Conservation (phyloP, 2,888 invertebrate genomes). For the Tetranychus truncatus region DNA sequence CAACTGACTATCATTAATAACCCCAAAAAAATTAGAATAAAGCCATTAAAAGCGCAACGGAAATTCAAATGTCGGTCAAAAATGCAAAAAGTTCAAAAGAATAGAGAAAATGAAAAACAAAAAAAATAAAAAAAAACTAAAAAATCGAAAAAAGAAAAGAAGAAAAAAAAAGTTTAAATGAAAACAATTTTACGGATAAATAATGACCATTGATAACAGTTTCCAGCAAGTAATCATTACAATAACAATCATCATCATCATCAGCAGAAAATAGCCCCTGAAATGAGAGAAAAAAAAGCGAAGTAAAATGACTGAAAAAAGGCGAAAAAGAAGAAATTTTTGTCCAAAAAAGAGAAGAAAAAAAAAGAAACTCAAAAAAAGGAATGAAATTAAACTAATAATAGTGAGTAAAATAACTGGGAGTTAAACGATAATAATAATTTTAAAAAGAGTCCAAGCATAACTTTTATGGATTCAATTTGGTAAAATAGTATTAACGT, state of each 20-base stretch:
- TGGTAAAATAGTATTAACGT: background rate
- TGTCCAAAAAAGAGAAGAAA: too few relatives aligned
- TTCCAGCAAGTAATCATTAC: too few relatives aligned
- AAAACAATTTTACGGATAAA: background rate
- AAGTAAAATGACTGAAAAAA: background rate
- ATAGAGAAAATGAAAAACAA: too few relatives aligned
- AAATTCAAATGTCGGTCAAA: too few relatives aligned
- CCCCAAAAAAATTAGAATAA: too few relatives aligned
- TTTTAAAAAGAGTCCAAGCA: background rate
- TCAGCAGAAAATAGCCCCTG: background rate
- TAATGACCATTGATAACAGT: background rate
- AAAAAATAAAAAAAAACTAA: background rate
- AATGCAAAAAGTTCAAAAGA: too few relatives aligned
- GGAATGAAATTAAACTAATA: background rate
- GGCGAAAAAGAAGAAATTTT: background rate
- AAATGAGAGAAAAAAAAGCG: too few relatives aligned
- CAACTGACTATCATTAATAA: too few relatives aligned
- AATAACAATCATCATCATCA: background rate
- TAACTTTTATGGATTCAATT: background rate
- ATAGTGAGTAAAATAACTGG: background rate
- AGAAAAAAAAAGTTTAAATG: background rate
- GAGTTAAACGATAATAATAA: constrained; percentile 1
- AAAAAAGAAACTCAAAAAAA: background rate
- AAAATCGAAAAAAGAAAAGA: background rate
- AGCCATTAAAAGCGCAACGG: too few relatives aligned